Evolutionary conservation across 2,113 vertebrate species (phyloP).

Genomic region (Cyprinodon brontotheroides): DNA sequence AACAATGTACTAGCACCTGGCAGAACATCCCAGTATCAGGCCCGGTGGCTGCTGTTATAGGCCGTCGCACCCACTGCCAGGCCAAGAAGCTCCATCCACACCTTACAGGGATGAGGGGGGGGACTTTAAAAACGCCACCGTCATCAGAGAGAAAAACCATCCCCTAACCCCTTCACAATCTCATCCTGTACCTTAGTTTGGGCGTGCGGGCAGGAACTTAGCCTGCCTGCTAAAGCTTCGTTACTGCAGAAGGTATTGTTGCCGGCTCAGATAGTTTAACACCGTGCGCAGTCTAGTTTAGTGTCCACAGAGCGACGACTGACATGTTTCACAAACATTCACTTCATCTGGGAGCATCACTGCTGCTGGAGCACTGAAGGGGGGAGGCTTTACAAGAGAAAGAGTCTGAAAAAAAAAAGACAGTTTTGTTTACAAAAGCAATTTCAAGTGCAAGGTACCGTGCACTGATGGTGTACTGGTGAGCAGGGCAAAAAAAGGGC

Average conservation of each 20-base stretch:
- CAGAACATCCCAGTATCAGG: slow-evolving; percentile 30
- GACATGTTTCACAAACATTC: slow-evolving; percentile 43
- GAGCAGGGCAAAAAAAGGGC: slow-evolving; percentile 47
- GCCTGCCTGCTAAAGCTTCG: slow-evolving; percentile 22
- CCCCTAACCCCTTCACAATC: slow-evolving; percentile 60
- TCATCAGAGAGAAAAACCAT: slow-evolving; percentile 73
- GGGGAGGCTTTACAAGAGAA: slow-evolving; percentile 43
- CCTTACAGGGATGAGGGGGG: slow-evolving; percentile 5
- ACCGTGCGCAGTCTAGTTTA: slow-evolving; percentile 32
- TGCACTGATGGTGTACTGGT: slow-evolving; percentile 60
- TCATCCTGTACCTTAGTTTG: slow-evolving; percentile 66
- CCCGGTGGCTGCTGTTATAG: slow-evolving; percentile 44
- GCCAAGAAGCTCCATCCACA: slow-evolving; percentile 41
- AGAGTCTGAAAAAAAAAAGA: slow-evolving; percentile 34
- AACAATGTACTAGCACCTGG: slow-evolving; percentile 40
- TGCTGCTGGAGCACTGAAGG: slow-evolving; percentile 41
- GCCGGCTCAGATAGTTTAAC: slow-evolving; percentile 24
- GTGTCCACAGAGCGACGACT: slow-evolving; percentile 35
- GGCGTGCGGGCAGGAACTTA: slow-evolving; percentile 30
- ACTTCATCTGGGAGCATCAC: slow-evolving; percentile 39
- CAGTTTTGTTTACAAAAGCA: slow-evolving; percentile 47
- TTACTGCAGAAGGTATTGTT: slow-evolving; percentile 55
- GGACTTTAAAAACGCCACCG: slow-evolving; percentile 60
- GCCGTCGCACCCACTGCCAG: slow-evolving; percentile 15
- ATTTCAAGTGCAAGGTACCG: slow-evolving; percentile 72